Evolutionary conservation across 2,113 vertebrate genomes (phyloP), one percentile per base, ranked within the genome.

Genomic region (Motacilla tschutschensis): DNA sequence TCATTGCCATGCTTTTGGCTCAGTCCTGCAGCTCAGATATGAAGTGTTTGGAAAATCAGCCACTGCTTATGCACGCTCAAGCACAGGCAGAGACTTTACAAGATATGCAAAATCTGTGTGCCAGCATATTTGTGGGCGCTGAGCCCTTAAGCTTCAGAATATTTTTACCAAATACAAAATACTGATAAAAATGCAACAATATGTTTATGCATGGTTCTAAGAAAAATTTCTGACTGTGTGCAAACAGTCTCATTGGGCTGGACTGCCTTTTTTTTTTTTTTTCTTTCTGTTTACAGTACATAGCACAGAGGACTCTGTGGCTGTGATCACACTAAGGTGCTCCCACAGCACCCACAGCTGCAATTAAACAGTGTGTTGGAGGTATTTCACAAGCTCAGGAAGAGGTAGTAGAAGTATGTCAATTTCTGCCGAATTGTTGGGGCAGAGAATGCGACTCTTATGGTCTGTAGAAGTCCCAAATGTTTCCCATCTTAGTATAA

Each of bases 91-190:
- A 92, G 84, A 53, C 82, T 86, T 84, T 40, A 76, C 72, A 85
- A 67, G 71, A 91, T 67, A 70, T 38, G 44, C 55, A 67, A 70
- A 83, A 77, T 89, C 88, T 84, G 67, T 4, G 7, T 55, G 80
- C 88, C 86, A 84, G 83, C 80, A 76, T 62, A 73, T 86, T 88
- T 88, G 79, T 83, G 88, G 90, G 90, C 88, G 60, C 90, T 55
- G 80, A 92, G 94, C 93, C 93, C 88, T 92, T 82, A 88, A 91
- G 93, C 86, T 79, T 94, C 75, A 84, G 87, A 85, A 79, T 94
- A 76, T 92, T 91, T 91, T 84, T 79, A 70, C 60, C 4, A 6
- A 82, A 88, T 63, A 74, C 36, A 79, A 91, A 84, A 82, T 82
- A 57, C 75, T 71, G 81, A 85, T 92, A 88, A 95, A 92, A 93